Base-by-base conservation (phyloP, 1,140 invertebrate species). In the Tetraneura akinire region DNA sequence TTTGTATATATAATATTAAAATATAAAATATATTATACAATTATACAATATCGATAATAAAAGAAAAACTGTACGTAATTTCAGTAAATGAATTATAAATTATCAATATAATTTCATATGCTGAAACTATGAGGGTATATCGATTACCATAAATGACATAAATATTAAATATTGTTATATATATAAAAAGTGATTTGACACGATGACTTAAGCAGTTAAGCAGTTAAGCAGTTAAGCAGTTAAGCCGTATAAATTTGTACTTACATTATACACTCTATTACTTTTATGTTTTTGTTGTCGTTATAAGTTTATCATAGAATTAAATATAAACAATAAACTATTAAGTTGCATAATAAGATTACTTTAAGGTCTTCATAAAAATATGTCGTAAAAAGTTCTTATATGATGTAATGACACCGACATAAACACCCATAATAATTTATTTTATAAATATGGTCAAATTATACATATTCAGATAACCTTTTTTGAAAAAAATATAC, bases 281-380 rank as follows among this genome's bases (percentile, higher is more conserved):
- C 9, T 42, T n/a, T 21, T 42, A 3, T 37, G 32, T 5, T 45
- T 42, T 18, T 11, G 21, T 68, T 45, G 21, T 23, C 18, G 37
- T 49, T 70, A 37, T 37, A 23, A 23, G 45, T 51, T 29, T 71
- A 29, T 16, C 16, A 49, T 14, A 49, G 9, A 71, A 71, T 51
- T 71, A 71, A n/a, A 70, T 18, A n/a, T 16, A 51, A 71, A 71
- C 68, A 71, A 51, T 23, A 51, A 29, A 23, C 45, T 6, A n/a
- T 18, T 71, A 71, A 29, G 47, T 71, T 71, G 10, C 9, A 29
- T 18, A 71, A 71, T n/a, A 47, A 47, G 42, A 70, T 70, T 47
- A 70, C 45, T 70, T 47, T 51, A 71, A n/a, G 45, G 68, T 71
- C 23, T 71, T 70, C 66, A 21, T 21, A 42, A 21, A 32, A 64